phyloP scores from a whole-genome alignment of 37 sponge, comb jelly and placozoan genomes.

The Axinella damicornis region DNA sequence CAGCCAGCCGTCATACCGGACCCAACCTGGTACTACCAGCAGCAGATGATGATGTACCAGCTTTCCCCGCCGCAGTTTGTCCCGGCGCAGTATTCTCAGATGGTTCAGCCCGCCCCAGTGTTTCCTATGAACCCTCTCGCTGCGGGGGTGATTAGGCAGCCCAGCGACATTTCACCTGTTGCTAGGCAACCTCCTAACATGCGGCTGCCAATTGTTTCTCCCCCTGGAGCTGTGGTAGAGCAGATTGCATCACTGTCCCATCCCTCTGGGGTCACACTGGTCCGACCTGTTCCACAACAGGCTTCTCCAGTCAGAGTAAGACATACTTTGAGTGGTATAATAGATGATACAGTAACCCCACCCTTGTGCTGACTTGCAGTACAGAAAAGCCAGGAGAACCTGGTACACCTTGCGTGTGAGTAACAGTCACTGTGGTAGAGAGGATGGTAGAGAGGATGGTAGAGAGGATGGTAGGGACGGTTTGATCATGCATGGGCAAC shows the following conservation, averaged over 20 bases:
- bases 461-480: no score
- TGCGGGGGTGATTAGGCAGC: conserved; percentile 35
- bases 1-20: conserved; percentile 32
- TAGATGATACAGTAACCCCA: no score
- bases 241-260: conserved; percentile 49
- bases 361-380: no score
- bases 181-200: conserved; percentile 1
- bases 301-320: conserved; percentile 50
- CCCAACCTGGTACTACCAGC: conserved; percentile 56
- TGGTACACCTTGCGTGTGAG: no score
- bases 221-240: conserved; percentile 13
- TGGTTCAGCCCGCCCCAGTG: conserved; percentile 25
- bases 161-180: background rate
- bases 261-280: conserved; percentile 48
- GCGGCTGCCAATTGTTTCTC: background rate
- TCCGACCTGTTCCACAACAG: conserved; percentile 64
- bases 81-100: conserved; percentile 15
- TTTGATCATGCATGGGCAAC: no score
- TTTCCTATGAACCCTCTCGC: conserved; percentile 21
- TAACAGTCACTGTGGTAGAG: no score
- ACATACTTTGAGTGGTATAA: no score
- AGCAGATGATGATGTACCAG: conserved; percentile 59
- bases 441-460: no score
- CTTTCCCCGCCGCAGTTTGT: conserved; percentile 32
- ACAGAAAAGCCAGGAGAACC: no score